Percentiles rank a stretch among this genome's conserved stretches.
Evolutionary conservation across 1,140 invertebrate species (phyloP).

Genomic region (Orchestia grillus): DNA sequence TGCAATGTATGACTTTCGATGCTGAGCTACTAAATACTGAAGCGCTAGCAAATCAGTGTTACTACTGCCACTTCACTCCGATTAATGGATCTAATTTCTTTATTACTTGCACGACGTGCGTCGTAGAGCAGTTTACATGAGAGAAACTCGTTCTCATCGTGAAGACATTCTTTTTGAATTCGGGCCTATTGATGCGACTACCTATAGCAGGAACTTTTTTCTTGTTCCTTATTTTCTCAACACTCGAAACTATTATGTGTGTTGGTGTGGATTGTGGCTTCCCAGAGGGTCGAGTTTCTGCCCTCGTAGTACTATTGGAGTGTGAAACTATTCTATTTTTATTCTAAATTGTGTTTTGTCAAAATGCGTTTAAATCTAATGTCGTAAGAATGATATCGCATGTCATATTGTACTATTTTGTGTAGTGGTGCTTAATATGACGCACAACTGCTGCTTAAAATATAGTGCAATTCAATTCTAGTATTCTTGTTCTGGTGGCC

Average conservation of each 20-base stretch:
- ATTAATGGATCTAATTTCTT: too few species aligned
- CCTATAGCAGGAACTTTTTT: background rate
- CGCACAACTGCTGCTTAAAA: background rate
- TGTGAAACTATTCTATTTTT: background rate
- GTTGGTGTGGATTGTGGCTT: background rate
- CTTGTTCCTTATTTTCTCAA: background rate
- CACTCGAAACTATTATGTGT: background rate
- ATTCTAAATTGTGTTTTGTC: background rate
- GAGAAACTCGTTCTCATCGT: too few species aligned
- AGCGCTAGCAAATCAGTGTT: too few species aligned
- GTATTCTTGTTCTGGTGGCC: background rate
- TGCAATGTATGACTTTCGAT: too few species aligned
- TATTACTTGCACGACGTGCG: too few species aligned
- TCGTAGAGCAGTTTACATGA: too few species aligned
- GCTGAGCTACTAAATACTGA: too few species aligned
- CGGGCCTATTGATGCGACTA: too few species aligned
- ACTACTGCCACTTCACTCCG: too few species aligned
- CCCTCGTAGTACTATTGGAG: background rate
- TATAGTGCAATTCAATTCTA: background rate
- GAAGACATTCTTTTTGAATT: too few species aligned
- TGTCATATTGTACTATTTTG: background rate
- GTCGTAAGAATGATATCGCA: background rate
- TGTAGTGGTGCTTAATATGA: background rate
- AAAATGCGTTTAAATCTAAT: too few species aligned
- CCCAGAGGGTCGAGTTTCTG: background rate